Evolutionary conservation across 2,888 invertebrate genomes (phyloP).

Genomic region (Athrips mouffetella): DNA sequence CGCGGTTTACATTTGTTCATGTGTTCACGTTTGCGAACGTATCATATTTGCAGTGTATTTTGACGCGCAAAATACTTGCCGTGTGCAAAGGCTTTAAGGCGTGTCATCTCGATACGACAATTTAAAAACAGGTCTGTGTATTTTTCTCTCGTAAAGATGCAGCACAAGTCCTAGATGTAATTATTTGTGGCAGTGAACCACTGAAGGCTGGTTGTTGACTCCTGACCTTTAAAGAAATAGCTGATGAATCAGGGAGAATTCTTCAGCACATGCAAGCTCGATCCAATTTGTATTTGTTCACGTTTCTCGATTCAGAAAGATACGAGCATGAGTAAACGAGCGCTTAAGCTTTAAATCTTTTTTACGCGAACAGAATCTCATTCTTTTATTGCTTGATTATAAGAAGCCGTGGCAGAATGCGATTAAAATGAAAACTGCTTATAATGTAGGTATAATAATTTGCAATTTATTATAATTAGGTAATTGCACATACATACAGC

Average conservation of each 20-base stretch:
- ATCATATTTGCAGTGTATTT: too few species aligned
- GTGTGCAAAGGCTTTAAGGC: too few species aligned
- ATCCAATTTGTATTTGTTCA: slow-evolving; percentile 9
- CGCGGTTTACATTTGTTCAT: too few species aligned
- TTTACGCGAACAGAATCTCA: neutral
- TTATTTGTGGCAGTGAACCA: slow-evolving; percentile 62
- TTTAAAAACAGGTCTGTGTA: slow-evolving; percentile 36
- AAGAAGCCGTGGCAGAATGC: neutral
- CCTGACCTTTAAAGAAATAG: slow-evolving; percentile 65
- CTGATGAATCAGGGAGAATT: slow-evolving; percentile 39
- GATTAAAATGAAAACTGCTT: neutral
- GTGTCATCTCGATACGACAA: slow-evolving; percentile 47
- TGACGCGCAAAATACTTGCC: too few species aligned
- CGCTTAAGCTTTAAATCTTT: neutral
- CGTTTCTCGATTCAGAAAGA: slow-evolving; percentile 3
- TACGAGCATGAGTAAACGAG: neutral
- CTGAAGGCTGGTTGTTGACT: slow-evolving; percentile 59
- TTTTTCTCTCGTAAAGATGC: slow-evolving; percentile 36
- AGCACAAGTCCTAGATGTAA: slow-evolving; percentile 42
- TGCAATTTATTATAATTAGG: too few species aligned
- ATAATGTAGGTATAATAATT: too few species aligned
- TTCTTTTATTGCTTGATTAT: neutral
- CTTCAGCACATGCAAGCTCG: slow-evolving; percentile 19
- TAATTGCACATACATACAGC: too few species aligned
- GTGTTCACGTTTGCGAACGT: too few species aligned